These are phyloP conservation scores for Rhinoderma darwinii DNA, from an alignment of 2,113 vertebrate species.

Conservation along the genomic window DNA sequence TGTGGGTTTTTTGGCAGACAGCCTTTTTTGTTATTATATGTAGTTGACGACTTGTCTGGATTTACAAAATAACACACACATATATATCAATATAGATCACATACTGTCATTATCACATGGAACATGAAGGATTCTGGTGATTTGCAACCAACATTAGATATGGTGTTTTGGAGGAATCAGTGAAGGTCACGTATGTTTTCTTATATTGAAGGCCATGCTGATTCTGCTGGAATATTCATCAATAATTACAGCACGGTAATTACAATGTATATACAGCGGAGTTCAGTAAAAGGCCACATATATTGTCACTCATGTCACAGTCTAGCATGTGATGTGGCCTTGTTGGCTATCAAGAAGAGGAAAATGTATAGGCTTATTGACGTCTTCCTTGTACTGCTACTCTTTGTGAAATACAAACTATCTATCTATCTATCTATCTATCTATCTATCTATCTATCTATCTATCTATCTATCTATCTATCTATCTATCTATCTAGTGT, in stretches of 20 bases:
- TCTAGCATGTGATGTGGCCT: slow-evolving; percentile 12
- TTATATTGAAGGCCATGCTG: slow-evolving; percentile 36
- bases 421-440: neutral
- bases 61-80: neutral
- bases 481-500: neutral
- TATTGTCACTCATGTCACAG: slow-evolving; percentile 12
- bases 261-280: neutral
- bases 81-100: neutral
- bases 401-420: neutral
- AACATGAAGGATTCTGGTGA: neutral
- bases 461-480: slow-evolving; percentile 1
- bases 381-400: neutral
- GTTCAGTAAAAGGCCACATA: slow-evolving; percentile 22
- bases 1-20: slow-evolving; percentile 9
- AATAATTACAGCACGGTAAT: neutral
- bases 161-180: neutral
- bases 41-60: neutral
- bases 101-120: neutral
- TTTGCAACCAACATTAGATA: neutral
- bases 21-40: slow-evolving; percentile 8
- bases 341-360: neutral
- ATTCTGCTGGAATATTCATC: neutral
- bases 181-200: slow-evolving; percentile 44
- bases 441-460: neutral
- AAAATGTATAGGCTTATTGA: neutral